Conservation (phyloP, 1,140 invertebrate genomes). For the Vollenhovia emeryi region DNA sequence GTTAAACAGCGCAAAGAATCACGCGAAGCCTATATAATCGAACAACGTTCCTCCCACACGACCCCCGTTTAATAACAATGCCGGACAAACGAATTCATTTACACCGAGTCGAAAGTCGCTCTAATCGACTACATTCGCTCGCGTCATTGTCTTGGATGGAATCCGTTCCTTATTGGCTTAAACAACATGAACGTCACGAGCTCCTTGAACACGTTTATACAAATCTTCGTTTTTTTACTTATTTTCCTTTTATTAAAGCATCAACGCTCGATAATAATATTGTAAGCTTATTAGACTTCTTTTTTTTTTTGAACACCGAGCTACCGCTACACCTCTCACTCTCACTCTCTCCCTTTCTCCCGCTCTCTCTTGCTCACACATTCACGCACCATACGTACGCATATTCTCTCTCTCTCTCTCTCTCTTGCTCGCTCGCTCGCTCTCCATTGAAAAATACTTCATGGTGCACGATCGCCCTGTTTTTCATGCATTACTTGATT, state of each 20-base stretch:
- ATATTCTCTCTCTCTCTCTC: not conserved
- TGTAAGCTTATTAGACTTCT: conserved; percentile 66
- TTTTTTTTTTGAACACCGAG: conserved; percentile 47
- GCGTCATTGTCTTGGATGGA: conserved; percentile 78
- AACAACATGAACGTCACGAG: conserved; percentile 72
- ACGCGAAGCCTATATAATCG: conserved; percentile 33
- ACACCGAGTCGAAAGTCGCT: conserved; percentile 29
- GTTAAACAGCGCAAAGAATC: conserved; percentile 43
- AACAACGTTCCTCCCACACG: conserved; percentile 3
- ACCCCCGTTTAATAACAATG: conserved; percentile 43
- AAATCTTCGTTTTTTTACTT: conserved; percentile 45
- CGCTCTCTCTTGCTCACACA: not conserved
- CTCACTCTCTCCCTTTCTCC: conserved; percentile 4
- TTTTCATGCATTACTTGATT: conserved; percentile 76
- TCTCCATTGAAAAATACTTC: conserved; percentile 62
- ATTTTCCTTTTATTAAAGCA: conserved; percentile 58
- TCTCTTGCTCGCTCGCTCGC: not conserved
- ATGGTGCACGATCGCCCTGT: conserved; percentile 27
- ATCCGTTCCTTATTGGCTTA: conserved; percentile 78
- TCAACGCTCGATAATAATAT: conserved; percentile 64
- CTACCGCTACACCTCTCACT: conserved; percentile 38
- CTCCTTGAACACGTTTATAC: conserved; percentile 67
- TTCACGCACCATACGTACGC: not conserved
- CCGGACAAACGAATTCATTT: conserved; percentile 52
- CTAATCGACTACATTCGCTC: conserved; percentile 34